phyloP scores from a whole-genome alignment of 2,888 invertebrate species.

The Desoria tigrina region DNA sequence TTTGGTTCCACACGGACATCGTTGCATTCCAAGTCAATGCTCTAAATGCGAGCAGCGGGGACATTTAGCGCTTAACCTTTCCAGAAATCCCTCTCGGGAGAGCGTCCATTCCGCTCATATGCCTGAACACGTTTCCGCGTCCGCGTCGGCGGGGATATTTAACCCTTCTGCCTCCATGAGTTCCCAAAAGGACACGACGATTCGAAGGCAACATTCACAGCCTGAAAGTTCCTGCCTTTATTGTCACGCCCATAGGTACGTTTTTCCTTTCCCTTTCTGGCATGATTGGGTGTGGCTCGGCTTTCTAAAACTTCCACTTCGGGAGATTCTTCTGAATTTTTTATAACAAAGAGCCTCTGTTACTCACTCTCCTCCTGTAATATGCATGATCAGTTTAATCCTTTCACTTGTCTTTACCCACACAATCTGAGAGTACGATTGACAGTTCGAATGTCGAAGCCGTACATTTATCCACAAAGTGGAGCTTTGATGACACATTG shows the following conservation, averaged over 20 bases:
- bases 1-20: slow-evolving; percentile 39
- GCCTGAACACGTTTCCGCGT: slow-evolving; percentile 30
- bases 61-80: slow-evolving; percentile 59
- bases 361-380: no score
- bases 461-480: no score
- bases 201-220: slow-evolving; percentile 85
- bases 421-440: no score
- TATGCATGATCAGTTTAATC: no score
- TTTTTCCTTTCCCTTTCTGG: no score
- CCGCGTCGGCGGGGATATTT: slow-evolving; percentile 16
- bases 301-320: no score
- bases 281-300: background rate
- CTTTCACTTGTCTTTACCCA: no score
- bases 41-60: slow-evolving; percentile 42
- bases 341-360: no score
- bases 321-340: no score
- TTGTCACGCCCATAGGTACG: slow-evolving; percentile 62
- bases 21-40: slow-evolving; percentile 33
- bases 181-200: slow-evolving; percentile 62
- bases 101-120: slow-evolving; percentile 71
- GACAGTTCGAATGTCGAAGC: no score
- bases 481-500: no score
- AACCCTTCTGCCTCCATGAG: slow-evolving; percentile 11
- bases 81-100: slow-evolving; percentile 80
- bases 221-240: slow-evolving; percentile 68